These are phyloP conservation scores for Rhinichthys klamathensis DNA, from an alignment of 2,113 vertebrate species.

Conservation along the genomic window DNA sequence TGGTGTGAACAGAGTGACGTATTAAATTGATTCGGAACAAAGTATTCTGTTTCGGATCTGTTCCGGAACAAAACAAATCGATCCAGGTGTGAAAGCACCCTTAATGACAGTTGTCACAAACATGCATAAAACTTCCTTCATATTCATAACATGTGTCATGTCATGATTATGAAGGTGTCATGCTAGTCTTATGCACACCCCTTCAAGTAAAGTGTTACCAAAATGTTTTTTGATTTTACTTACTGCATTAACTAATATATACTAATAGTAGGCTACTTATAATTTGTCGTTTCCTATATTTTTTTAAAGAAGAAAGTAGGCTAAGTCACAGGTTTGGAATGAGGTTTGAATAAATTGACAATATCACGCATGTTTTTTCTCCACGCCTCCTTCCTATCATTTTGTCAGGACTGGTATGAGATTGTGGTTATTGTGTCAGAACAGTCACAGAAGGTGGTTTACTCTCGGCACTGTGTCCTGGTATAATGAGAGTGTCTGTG, in stretches of 20 bases:
- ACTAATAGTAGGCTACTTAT: not conserved
- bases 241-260: not conserved
- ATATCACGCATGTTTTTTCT: not conserved
- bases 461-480: not conserved
- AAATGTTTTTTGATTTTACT: not conserved
- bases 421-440: constrained; percentile 1
- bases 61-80: too few species aligned
- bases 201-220: too few species aligned
- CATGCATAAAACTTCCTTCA: too few species aligned
- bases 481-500: constrained; percentile 8
- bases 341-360: not conserved
- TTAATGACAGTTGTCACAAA: too few species aligned
- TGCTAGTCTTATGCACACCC: too few species aligned
- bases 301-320: not conserved
- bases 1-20: too few species aligned
- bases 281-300: not conserved
- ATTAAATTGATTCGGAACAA: too few species aligned
- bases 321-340: not conserved
- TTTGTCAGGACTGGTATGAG: not conserved
- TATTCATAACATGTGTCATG: too few species aligned
- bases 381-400: not conserved
- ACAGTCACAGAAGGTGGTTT: not conserved
- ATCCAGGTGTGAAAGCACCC: too few species aligned
- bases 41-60: too few species aligned
- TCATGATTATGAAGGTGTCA: too few species aligned